Evolutionary conservation across 2,113 vertebrate genomes (phyloP).

Genomic region (Burhinus oedicnemus): DNA sequence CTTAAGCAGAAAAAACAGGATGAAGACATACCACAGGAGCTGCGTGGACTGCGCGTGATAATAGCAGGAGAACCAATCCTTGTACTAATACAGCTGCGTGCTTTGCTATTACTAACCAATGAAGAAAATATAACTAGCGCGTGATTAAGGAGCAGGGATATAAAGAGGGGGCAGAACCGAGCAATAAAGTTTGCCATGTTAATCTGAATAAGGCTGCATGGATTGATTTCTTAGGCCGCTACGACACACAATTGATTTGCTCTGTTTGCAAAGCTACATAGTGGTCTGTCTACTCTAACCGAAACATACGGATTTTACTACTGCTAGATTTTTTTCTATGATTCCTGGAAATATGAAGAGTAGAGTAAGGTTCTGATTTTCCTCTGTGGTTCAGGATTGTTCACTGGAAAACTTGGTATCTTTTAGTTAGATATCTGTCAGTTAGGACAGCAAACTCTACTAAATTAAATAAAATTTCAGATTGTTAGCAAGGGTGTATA

Average conservation of each 20-base stretch:
- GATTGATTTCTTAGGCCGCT: no score
- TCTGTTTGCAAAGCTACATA: neutral
- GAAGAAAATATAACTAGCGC: no score
- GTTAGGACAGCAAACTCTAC: neutral
- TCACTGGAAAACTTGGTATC: neutral
- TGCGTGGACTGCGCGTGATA: no score
- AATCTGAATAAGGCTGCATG: no score
- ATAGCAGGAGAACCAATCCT: no score
- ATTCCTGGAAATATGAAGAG: neutral
- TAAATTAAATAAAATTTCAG: neutral
- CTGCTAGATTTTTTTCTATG: neutral
- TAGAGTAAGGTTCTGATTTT: neutral
- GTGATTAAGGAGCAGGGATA: no score
- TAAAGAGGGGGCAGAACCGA: no score
- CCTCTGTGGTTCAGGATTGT: neutral
- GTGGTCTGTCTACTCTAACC: neutral
- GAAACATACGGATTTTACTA: neutral
- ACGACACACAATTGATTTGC: neutral
- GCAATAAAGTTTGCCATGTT: no score
- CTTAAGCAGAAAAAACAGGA: no score
- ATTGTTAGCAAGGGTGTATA: neutral
- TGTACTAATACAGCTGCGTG: no score
- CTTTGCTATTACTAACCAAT: no score
- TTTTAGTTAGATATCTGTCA: neutral
- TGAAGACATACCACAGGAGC: no score